Percentiles rank a stretch among this genome's conserved stretches.
These are phyloP conservation scores for Nematolebias whitei DNA, from an alignment of 2,113 vertebrate genomes.

Conservation along the genomic window DNA sequence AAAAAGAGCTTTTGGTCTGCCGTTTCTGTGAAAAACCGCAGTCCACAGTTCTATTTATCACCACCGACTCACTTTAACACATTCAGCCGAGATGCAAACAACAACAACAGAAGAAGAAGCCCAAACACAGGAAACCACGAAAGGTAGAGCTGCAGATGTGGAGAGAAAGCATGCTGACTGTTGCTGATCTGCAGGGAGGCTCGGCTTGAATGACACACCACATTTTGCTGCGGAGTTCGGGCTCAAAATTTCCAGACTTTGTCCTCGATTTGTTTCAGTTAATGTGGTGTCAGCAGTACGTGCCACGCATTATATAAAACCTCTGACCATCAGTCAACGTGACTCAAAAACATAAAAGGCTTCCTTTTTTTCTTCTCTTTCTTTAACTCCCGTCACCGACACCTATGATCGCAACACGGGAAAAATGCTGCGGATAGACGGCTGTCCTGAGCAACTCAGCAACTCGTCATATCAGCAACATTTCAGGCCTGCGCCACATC, in stretches of 20 bases:
- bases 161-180: conserved; percentile 9
- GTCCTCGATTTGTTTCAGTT: not conserved
- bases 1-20: not conserved
- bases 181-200: conserved; percentile 37
- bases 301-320: not conserved
- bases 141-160: conserved; percentile 39
- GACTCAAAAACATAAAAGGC: too few relatives aligned
- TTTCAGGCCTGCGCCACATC: too few relatives aligned
- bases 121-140: conserved; percentile 65
- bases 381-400: too few relatives aligned
- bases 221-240: not conserved
- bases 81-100: conserved; percentile 19
- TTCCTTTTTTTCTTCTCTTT: too few relatives aligned
- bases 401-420: too few relatives aligned
- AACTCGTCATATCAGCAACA: too few relatives aligned
- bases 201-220: not conserved
- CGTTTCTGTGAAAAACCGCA: conserved; percentile 56
- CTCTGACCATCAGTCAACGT: too few relatives aligned
- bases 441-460: too few relatives aligned
- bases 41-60: conserved; percentile 22
- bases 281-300: not conserved
- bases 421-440: too few relatives aligned
- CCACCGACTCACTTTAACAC: conserved; percentile 1
- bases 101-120: conserved; percentile 26
- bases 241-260: too few relatives aligned